Conservation (phyloP, 2,113 vertebrate species). For the Lichenostomus cassidix region DNA sequence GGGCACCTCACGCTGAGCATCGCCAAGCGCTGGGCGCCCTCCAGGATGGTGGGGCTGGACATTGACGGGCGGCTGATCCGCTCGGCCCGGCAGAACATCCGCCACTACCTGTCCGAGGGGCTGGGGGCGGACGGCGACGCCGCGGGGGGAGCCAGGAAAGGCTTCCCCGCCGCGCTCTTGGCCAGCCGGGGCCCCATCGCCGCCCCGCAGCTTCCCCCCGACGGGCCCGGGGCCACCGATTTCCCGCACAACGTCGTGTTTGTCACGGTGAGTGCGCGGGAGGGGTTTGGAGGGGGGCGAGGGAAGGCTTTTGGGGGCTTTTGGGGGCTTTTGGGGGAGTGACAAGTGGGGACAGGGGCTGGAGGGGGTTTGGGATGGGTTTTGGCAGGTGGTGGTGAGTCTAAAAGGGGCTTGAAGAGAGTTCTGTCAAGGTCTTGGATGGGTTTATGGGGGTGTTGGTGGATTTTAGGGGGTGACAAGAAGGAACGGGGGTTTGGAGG, state of each 20-base stretch:
- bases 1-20: conserved; percentile 86
- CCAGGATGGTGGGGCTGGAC: conserved; percentile 86
- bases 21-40: conserved; percentile 78
- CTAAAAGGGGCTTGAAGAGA: too few species aligned
- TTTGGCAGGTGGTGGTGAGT: neutral
- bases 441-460: too few species aligned
- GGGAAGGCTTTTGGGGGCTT: neutral
- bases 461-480: neutral
- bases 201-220: conserved; percentile 74
- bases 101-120: conserved; percentile 86
- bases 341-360: neutral
- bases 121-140: neutral
- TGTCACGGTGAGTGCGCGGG: conserved; percentile 78
- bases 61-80: conserved; percentile 80
- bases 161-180: conserved; percentile 79
- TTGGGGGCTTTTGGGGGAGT: neutral
- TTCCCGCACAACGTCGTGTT: conserved; percentile 90
- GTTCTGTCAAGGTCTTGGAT: neutral
- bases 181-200: conserved; percentile 83
- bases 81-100: conserved; percentile 84
- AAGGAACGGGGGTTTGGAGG: too few species aligned
- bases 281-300: neutral
- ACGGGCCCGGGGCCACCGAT: conserved; percentile 43
- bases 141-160: neutral
- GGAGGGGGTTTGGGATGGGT: neutral